A percentile compares a stretch with the other conserved stretches of the same genome.
Evolutionary conservation across 2,797 vertebrate genomes (phyloP).

Genomic region (Mastacembelus armatus): DNA sequence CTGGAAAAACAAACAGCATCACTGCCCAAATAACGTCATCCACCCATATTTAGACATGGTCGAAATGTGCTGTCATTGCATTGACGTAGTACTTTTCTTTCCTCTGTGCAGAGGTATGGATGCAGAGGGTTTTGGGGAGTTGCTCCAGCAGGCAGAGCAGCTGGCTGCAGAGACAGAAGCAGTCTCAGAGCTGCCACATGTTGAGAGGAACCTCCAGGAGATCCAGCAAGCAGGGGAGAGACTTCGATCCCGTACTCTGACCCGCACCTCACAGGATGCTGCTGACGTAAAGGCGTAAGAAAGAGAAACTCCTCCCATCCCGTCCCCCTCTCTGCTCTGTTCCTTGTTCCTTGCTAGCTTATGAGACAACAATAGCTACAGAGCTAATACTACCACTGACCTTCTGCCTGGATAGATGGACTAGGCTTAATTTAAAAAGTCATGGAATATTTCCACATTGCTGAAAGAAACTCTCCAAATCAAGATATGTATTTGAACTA

Average conservation of each 20-base stretch:
- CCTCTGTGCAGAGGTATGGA: conserved; percentile 84
- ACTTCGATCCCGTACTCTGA: conserved; percentile 93
- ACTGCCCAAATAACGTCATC: background rate
- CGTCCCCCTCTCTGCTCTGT: too few relatives aligned
- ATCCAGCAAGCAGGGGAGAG: conserved; percentile 97
- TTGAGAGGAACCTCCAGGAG: conserved; percentile 96
- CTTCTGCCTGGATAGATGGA: too few relatives aligned
- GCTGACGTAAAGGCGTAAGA: conserved; percentile 98
- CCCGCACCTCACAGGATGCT: conserved; percentile 95
- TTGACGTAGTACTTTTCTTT: background rate
- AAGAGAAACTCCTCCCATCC: background rate
- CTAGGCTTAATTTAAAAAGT: too few relatives aligned
- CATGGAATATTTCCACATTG: too few relatives aligned
- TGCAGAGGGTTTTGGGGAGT: conserved; percentile 94
- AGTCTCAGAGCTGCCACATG: conserved; percentile 94
- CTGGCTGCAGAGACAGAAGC: conserved; percentile 97
- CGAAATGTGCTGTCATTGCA: background rate
- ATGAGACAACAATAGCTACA: too few relatives aligned
- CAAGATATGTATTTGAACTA: too few relatives aligned
- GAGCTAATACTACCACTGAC: too few relatives aligned
- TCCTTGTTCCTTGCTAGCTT: too few relatives aligned
- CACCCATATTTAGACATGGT: background rate
- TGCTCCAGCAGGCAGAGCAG: conserved; percentile 98
- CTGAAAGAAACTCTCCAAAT: too few relatives aligned
- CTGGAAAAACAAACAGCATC: background rate